Evolutionary conservation across 2,888 invertebrate genomes (phyloP), one percentile per base, ranked within the genome.

Genomic region (Drosophila dives): DNA sequence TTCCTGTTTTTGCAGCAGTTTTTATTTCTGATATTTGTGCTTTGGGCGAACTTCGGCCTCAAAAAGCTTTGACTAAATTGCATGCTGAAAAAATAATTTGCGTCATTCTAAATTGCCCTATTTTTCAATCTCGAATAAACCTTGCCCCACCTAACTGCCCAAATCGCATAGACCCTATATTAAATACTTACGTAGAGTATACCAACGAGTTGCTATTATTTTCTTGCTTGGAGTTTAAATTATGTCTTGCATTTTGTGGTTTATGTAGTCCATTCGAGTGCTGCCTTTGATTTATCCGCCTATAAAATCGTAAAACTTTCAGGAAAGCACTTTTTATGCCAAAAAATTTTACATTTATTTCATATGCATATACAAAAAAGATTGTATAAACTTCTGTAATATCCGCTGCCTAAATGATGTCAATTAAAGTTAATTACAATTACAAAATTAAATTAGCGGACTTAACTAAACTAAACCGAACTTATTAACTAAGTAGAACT

Each of bases 401-500:
- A 67, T 85, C 77, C 83, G 72, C 73, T 70, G 80, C 86, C 82
- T 82, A 66, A 65, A 64, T 2, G 60, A 54, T 49, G 61, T 71
- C 62, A 71, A 49, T 33, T 53, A 48, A 12, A 45, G n/a, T 23
- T 29, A 53, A 48, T 53, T 54, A 64, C 5, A 45, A 40, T 40
- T 62, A 62, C 29, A 26, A 53, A 56, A 49, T 75, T 71, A 80
- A 68, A 67, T 75, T 61, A 75, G 29, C 34, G 48, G 11, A 38
- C 54, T 76, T 77, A 80, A 71, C 71, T 75, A 75, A 75, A 32
- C 69, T 79, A 80, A 70, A 10, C 0, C 26, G 10, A 38, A 34
- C 58, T 64, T 62, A 63, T 55, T 65, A 75, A 26, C 64, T 78
- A 75, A 72, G 20, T 68, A 71, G 53, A 86, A 89, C 84, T 89